Percentiles rank a stretch among this genome's conserved stretches.
Conservation (phyloP, 1,140 invertebrate genomes). For the Caenorhabditis brenneri region DNA sequence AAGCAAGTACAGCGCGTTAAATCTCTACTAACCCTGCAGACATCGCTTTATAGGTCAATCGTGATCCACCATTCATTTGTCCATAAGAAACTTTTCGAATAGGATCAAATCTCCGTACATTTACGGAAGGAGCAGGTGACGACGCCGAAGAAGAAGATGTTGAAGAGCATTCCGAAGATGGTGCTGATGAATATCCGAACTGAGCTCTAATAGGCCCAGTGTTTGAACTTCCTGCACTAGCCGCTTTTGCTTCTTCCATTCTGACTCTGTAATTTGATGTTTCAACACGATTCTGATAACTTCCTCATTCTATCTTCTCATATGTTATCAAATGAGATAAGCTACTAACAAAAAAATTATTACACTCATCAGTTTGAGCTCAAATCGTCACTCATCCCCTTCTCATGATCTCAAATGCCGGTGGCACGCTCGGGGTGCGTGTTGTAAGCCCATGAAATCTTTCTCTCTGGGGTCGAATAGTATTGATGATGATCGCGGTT, state of each 20-base stretch:
- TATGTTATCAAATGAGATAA: background rate
- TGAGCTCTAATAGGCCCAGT: background rate
- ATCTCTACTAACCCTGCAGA: background rate
- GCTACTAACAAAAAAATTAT: constrained; percentile 8
- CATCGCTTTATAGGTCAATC: background rate
- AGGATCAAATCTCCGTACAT: background rate
- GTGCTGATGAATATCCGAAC: background rate
- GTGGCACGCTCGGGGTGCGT: constrained; percentile 15
- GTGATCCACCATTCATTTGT: background rate
- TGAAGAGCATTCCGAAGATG: constrained; percentile 28
- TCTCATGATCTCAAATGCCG: constrained; percentile 28
- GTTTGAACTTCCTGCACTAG: background rate
- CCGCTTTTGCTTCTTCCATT: constrained; percentile 8
- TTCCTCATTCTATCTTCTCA: background rate
- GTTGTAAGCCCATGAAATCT: background rate
- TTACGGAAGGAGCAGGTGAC: constrained; percentile 3
- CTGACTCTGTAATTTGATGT: background rate
- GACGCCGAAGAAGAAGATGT: constrained; percentile 12
- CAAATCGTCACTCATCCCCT: constrained; percentile 19
- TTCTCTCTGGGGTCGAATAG: constrained; percentile 12
- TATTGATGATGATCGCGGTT: constrained; percentile 41
- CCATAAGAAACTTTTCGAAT: background rate
- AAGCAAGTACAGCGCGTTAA: too few species aligned
- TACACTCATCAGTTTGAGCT: background rate
- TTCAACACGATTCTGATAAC: background rate